These are phyloP conservation scores for Lamellibrachia satsuma DNA, from an alignment of 2,888 invertebrate genomes.

Conservation along the genomic window DNA sequence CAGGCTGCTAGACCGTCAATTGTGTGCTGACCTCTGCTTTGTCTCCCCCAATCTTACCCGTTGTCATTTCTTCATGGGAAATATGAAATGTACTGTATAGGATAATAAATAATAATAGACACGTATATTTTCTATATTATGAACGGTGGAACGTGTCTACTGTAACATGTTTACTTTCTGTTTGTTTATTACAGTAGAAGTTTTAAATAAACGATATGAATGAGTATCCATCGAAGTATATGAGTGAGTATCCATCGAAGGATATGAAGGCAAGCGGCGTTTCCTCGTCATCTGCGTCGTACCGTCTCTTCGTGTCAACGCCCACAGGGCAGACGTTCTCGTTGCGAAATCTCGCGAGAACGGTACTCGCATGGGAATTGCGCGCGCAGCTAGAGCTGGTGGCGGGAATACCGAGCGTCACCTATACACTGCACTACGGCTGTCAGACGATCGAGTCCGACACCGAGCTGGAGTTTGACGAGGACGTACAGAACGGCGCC, in stretches of 20 bases:
- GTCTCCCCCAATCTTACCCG: too few species aligned
- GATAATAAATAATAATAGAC: too few species aligned
- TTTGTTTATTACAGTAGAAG: neutral
- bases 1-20: too few species aligned
- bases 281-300: neutral
- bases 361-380: conserved; percentile 7
- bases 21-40: too few species aligned
- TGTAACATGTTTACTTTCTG: neutral
- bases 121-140: too few species aligned
- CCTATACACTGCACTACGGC: conserved; percentile 23
- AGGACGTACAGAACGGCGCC: conserved; percentile 26
- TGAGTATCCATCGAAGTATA: neutral
- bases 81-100: too few species aligned
- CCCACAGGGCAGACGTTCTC: conserved; percentile 25
- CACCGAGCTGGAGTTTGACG: conserved; percentile 21
- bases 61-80: too few species aligned
- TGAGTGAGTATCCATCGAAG: neutral
- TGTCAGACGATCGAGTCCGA: conserved; percentile 7
- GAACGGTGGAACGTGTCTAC: neutral
- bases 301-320: conserved; percentile 27
- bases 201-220: neutral
- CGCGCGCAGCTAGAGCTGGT: conserved; percentile 26
- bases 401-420: conserved; percentile 26
- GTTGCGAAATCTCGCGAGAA: conserved; percentile 22
- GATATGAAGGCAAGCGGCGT: neutral